These are phyloP conservation scores for Melanotaenia nigrans DNA, from an alignment of 2,797 vertebrate genomes.

Conservation along the genomic window DNA sequence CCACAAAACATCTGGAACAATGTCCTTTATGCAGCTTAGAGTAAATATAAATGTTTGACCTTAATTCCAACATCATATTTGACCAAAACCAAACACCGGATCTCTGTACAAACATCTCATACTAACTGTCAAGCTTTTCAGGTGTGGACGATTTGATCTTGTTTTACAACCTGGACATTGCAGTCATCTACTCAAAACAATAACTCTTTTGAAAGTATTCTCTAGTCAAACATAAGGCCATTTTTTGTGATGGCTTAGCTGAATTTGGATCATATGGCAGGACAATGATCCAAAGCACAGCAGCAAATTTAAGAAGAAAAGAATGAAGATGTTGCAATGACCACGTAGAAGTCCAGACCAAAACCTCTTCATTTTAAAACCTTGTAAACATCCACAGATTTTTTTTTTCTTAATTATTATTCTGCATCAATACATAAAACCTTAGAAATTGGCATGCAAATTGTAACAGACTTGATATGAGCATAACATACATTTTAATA, in stretches of 20 bases:
- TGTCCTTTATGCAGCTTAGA: neutral
- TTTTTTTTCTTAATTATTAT: too few relatives aligned
- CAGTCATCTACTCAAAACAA: too few relatives aligned
- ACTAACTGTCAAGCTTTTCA: neutral
- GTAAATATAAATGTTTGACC: too few relatives aligned
- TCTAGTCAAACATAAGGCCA: neutral
- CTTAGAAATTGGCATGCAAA: neutral
- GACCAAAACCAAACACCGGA: too few relatives aligned
- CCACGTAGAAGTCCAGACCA: neutral
- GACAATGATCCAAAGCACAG: neutral
- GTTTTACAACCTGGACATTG: neutral
- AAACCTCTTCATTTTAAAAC: neutral
- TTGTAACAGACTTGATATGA: too few relatives aligned
- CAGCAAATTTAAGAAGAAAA: neutral
- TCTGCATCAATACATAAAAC: neutral
- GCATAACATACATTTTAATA: too few relatives aligned
- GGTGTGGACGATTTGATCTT: neutral
- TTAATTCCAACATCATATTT: too few relatives aligned
- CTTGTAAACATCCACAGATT: too few relatives aligned
- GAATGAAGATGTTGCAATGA: neutral
- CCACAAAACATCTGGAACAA: neutral
- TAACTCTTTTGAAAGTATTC: too few relatives aligned
- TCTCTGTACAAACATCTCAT: neutral
- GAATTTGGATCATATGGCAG: neutral
- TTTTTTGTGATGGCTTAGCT: neutral